A percentile compares a stretch with the other conserved stretches of the same genome.
Evolutionary conservation across 1,140 invertebrate genomes (phyloP).

Genomic region (Metopolophium dirhodum): DNA sequence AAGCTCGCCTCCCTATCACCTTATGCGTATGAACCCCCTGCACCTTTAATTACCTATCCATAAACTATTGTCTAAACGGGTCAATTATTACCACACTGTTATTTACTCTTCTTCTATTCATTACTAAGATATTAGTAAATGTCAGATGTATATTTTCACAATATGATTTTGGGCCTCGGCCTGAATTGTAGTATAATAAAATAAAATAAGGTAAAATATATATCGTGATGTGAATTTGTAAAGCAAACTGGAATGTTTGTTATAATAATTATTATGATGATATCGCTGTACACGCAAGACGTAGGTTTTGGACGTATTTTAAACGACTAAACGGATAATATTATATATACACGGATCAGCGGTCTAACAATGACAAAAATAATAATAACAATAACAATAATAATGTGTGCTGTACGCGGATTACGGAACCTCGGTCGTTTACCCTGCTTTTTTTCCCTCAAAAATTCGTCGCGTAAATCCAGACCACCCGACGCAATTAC

Average conservation of each 20-base stretch:
- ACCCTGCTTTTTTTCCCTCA: background rate
- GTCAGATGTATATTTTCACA: background rate
- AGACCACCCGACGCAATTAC: background rate
- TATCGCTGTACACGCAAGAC: background rate
- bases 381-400: slow-evolving; percentile 6
- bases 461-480: background rate
- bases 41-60: too few species aligned
- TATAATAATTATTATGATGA: background rate
- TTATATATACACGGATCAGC: background rate
- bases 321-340: background rate
- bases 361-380: background rate
- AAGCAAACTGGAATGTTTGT: background rate
- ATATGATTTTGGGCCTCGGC: background rate
- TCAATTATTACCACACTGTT: too few species aligned
- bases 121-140: background rate
- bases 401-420: background rate
- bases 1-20: too few species aligned
- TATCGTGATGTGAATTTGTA: background rate
- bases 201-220: background rate
- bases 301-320: background rate
- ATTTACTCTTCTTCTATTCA: too few species aligned
- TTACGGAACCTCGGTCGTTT: background rate
- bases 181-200: background rate
- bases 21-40: too few species aligned
- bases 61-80: too few species aligned